phyloP scores from a whole-genome alignment of 2,113 vertebrate genomes.

The Todiramphus chloris region DNA sequence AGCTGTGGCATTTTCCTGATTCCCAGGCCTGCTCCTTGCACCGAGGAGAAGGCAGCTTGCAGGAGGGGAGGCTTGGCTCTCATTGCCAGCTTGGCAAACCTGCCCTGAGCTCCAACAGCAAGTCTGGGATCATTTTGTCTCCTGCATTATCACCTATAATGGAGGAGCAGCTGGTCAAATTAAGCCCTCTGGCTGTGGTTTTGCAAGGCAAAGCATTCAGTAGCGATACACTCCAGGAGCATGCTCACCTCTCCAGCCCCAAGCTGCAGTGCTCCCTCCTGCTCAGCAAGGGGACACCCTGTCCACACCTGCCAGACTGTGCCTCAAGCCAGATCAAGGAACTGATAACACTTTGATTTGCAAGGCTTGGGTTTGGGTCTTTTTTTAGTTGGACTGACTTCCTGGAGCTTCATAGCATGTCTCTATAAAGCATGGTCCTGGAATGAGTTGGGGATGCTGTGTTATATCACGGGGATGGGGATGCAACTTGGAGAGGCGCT shows the following conservation, averaged over 20 bases:
- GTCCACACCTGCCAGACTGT: fast-evolving
- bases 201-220: not conserved
- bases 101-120: not conserved
- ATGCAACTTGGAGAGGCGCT: not conserved
- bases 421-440: not conserved
- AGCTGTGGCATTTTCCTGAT: not conserved
- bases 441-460: not conserved
- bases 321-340: not conserved
- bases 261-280: not conserved
- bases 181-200: not conserved
- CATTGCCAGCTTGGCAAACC: not conserved
- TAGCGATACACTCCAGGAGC: not conserved
- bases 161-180: slow-evolving; percentile 25
- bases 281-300: not conserved
- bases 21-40: not conserved
- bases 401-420: not conserved
- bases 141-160: slow-evolving; percentile 48
- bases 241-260: not conserved
- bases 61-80: not conserved
- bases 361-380: not conserved
- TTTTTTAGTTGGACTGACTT: not conserved
- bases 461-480: not conserved
- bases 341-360: not conserved
- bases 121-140: not conserved
- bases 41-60: not conserved